Evolutionary conservation across 2,113 vertebrate genomes (phyloP).

Genomic region (Triplophysa dalaica): DNA sequence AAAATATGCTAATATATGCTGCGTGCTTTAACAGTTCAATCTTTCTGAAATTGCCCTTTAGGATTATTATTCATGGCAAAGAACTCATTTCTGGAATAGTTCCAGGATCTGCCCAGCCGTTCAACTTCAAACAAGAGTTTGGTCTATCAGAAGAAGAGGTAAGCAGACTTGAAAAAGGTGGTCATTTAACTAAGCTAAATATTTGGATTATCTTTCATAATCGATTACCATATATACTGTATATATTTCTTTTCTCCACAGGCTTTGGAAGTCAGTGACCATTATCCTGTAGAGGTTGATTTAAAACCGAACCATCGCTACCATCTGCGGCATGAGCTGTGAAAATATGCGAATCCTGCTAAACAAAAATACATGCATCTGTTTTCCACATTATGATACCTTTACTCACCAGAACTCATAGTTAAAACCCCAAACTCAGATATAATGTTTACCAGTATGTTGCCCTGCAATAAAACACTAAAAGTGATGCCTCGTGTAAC

Average conservation of each 20-base stretch:
- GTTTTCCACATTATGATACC: neutral
- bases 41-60: conserved; percentile 48
- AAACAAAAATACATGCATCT: neutral
- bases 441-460: too few species aligned
- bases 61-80: conserved; percentile 81
- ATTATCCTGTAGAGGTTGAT: conserved; percentile 85
- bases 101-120: conserved; percentile 75
- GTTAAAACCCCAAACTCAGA: neutral
- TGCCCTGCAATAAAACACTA: neutral
- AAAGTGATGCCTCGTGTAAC: too few species aligned
- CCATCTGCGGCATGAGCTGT: conserved; percentile 71
- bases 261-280: conserved; percentile 85
- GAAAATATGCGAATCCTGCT: conserved; percentile 31
- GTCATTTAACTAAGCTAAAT: neutral
- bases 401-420: neutral
- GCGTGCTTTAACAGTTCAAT: neutral
- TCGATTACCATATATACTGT: neutral
- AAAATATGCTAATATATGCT: neutral
- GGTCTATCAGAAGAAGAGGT: conserved; percentile 76
- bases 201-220: neutral
- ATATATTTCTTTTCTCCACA: conserved; percentile 48
- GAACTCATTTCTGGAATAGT: conserved; percentile 71
- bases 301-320: conserved; percentile 74
- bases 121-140: conserved; percentile 79
- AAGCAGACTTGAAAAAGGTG: neutral